Conservation (phyloP, 2,888 invertebrate species). For the Coelinius sp. region DNA sequence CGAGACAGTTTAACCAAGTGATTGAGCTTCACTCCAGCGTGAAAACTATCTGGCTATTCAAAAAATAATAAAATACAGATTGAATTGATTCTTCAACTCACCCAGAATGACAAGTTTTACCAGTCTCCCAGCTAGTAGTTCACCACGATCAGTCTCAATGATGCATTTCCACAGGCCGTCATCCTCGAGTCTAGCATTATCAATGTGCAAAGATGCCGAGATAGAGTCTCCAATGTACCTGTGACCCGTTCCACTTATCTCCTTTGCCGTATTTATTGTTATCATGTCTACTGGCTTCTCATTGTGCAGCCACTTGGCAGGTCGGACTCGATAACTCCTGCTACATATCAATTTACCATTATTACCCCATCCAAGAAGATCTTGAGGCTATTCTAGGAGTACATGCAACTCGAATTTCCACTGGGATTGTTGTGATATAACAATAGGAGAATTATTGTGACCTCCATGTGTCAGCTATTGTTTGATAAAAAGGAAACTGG, state of each 20-base stretch:
- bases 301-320: conserved; percentile 67
- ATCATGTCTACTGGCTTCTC: conserved; percentile 67
- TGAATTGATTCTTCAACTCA: conserved; percentile 67
- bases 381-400: background rate
- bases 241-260: conserved; percentile 69
- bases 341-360: conserved; percentile 3
- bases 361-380: background rate
- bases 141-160: conserved; percentile 76
- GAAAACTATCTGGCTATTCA: conserved; percentile 2
- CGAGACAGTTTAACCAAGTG: conserved; percentile 1
- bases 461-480: background rate
- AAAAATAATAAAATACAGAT: background rate
- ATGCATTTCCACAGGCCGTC: conserved; percentile 83
- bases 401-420: background rate
- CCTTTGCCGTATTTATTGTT: conserved; percentile 68
- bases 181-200: conserved; percentile 76
- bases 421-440: background rate
- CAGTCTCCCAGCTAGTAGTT: conserved; percentile 77
- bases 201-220: conserved; percentile 72
- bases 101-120: conserved; percentile 78
- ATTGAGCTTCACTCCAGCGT: conserved; percentile 4
- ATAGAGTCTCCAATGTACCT: conserved; percentile 68
- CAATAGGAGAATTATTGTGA: too few relatives aligned
- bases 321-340: conserved; percentile 66
- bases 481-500: background rate